phyloP scores from a whole-genome alignment of 2,797 vertebrate species.

The Eulemur mongoz region DNA sequence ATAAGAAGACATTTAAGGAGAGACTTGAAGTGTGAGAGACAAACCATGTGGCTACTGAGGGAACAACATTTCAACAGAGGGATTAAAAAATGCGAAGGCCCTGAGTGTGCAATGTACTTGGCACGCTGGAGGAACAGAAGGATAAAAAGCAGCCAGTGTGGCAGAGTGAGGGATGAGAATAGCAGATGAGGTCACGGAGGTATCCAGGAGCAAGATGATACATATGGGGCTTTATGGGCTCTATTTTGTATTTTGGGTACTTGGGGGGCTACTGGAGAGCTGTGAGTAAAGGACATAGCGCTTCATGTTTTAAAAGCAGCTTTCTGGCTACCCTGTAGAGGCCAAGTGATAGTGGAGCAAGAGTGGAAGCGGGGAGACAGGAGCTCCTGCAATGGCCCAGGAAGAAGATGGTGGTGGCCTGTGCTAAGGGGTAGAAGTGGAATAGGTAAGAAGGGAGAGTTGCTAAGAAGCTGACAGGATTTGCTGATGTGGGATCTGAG shows the following conservation, averaged over 20 bases:
- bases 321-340: background rate
- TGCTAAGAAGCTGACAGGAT: background rate
- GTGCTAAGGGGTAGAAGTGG: background rate
- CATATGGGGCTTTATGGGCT: background rate
- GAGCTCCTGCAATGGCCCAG: background rate
- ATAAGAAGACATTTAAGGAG: conserved; percentile 20
- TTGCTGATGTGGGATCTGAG: background rate
- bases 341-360: background rate
- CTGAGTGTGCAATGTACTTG: conserved; percentile 46
- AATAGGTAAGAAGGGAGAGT: background rate
- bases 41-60: background rate
- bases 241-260: background rate
- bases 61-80: conserved; percentile 17
- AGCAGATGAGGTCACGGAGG: conserved; percentile 11
- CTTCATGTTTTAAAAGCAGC: background rate
- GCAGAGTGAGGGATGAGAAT: background rate
- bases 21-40: conserved; percentile 34
- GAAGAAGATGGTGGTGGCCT: background rate
- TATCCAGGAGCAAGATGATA: background rate
- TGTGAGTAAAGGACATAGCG: background rate
- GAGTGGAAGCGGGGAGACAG: background rate
- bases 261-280: background rate
- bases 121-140: conserved; percentile 28
- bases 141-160: conserved; percentile 15
- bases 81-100: conserved; percentile 20